Base-by-base conservation (phyloP, 2,113 vertebrate species). In the Pelodiscus sinensis region DNA sequence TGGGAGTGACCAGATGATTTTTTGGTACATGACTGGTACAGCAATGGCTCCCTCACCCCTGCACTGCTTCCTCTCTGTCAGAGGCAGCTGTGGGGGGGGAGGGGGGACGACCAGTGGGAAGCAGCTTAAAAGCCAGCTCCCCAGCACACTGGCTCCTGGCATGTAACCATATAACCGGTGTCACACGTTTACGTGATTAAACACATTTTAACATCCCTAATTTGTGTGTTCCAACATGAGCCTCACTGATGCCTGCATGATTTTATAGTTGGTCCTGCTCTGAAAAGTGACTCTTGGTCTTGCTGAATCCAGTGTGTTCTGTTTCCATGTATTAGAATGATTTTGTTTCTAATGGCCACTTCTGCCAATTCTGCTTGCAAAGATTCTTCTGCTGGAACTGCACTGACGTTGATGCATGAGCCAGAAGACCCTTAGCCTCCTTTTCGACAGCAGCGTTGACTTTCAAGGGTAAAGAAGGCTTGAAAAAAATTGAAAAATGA, bases 41-140 rank as follows among this genome's bases (percentile, higher is more conserved):
- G n/a, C 35, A 79, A 8, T 1, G 3, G 54, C 68, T n/a, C 1
- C 68, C 29, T 1, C 0, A 44, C 44, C 6, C 44, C 44, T 44
- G 44, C 44, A 44, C 44, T 44, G 44, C 44, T 44, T 44, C 44
- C 44, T 44, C 44, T 44, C 44, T 44, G 44, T 44, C 44, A 44
- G 44, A 44, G 44, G 44, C 44, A 44, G 44, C 44, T 44, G 44
- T 44, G 44, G 5, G 44, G 44, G 44, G 44, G 44, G 44, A n/a
- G n/a, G n/a, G n/a, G n/a, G n/a, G n/a, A n/a, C n/a, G n/a, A n/a
- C n/a, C n/a, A n/a, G n/a, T n/a, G 44, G 44, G 44, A 6, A 44
- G 44, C 44, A 44, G 44, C 44, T 44, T 44, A 44, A 44, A 44
- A 44, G 44, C 44, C 44, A 44, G 44, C 44, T 44, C 44, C 44